phyloP scores from a whole-genome alignment of 2,113 vertebrate species.

The Cinclus cinclus region DNA sequence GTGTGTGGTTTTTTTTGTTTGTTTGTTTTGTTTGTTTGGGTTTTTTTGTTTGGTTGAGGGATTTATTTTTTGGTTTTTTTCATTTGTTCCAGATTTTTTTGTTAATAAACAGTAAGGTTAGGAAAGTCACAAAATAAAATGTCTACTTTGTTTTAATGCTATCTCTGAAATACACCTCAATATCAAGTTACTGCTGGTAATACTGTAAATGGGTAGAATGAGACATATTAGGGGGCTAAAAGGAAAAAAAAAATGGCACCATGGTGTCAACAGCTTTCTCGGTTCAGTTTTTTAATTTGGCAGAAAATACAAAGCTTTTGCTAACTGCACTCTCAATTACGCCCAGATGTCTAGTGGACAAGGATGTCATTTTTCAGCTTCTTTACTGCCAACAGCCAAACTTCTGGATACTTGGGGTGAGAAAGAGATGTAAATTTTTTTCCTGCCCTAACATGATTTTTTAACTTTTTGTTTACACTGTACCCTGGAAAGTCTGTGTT shows the following conservation, averaged over 20 bases:
- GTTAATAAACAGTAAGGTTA: neutral
- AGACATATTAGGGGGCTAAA: neutral
- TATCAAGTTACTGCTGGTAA: neutral
- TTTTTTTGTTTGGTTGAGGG: neutral
- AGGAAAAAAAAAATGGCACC: neutral
- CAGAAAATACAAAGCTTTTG: neutral
- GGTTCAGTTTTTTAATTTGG: neutral
- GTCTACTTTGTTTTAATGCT: neutral
- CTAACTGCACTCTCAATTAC: neutral
- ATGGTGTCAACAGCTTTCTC: neutral
- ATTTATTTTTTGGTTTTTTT: neutral
- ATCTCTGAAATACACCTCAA: neutral
- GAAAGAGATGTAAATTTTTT: neutral
- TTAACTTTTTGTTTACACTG: neutral
- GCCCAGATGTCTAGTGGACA: neutral
- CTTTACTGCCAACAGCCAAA: neutral
- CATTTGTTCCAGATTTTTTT: too few relatives aligned
- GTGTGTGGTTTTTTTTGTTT: too few relatives aligned
- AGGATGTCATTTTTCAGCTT: neutral
- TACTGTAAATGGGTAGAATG: neutral
- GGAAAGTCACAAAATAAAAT: neutral
- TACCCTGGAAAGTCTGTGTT: neutral
- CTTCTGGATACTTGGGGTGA: neutral
- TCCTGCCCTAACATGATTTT: neutral
- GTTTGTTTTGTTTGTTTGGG: too few relatives aligned